Conservation (phyloP, 1,140 invertebrate species). For the Orchesella cincta region DNA sequence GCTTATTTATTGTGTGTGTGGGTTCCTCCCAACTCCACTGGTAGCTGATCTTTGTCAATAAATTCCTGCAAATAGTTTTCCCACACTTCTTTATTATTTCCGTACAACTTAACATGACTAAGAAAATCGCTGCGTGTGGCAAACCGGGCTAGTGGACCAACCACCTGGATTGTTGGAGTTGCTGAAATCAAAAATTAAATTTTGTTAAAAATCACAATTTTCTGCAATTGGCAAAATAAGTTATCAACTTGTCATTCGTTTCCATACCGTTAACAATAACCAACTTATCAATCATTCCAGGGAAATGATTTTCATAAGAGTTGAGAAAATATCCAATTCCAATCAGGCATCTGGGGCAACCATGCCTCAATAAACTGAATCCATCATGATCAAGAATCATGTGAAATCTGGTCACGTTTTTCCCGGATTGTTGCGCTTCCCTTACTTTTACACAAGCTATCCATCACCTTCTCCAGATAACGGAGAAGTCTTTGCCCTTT, state of each 20-base stretch:
- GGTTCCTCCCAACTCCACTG: neutral
- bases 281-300: neutral
- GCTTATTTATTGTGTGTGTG: too few species aligned
- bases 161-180: neutral
- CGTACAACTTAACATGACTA: neutral
- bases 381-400: too few species aligned
- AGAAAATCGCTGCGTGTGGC: neutral
- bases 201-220: too few species aligned
- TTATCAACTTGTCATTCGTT: neutral
- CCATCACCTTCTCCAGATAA: neutral
- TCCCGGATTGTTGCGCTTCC: neutral
- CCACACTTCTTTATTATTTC: neutral
- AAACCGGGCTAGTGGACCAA: neutral
- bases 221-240: too few species aligned
- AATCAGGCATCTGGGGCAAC: neutral
- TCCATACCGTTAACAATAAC: neutral
- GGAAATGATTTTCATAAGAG: constrained; percentile 17
- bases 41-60: neutral
- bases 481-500: neutral
- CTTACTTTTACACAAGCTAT: neutral
- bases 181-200: too few species aligned
- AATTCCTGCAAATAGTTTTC: neutral
- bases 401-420: neutral
- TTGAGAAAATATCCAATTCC: neutral
- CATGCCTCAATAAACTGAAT: neutral